Base-by-base conservation (phyloP, 2,113 vertebrate genomes). In the Uria aalge region DNA sequence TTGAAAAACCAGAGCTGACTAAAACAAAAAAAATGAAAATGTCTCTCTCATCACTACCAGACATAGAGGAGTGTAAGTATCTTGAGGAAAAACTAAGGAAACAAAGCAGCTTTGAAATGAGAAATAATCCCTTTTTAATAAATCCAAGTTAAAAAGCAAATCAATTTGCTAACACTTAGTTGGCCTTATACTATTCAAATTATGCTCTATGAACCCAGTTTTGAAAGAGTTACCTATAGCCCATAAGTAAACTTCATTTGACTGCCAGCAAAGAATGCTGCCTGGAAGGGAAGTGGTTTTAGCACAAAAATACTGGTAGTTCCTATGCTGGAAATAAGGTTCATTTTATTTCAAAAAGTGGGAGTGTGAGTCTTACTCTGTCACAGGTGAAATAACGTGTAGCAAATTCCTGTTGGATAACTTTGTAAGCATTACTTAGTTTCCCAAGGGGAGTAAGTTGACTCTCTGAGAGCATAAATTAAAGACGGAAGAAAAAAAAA, bases 41-140 rank as follows among this genome's bases (percentile, higher is more conserved):
- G 30, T 90, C 97, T 48, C 2, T 97, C 22, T 40, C 85, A 4
- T 1, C 59, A 40, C 11, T 99, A 64, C 60, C 55, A 34, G 98
- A 98, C 22, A 74, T 94, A 27, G 96, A 97, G 21, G 99, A 99
- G 20, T 98, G 99, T 99, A 94, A 97, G 97, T 96, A 48, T 74
- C 57, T 62, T 71, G 43, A 73, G 36, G 50, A 15, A 63, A 75
- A 84, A 85, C 47, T 29, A 47, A 48, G 15, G 20, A 17, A 87
- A 60, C 23, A 55, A 48, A 52, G 29, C 30, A 50, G 2, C 34
- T 60, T 41, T 73, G 26, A 89, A 77, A 75, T 76, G 6, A 63
- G 8, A 63, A 76, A 22, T 38, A 76, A 69, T 66, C 7, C 3
- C 4, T 64, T 57, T 20, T 45, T 22, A 64, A 73, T n/a, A 80